Evolutionary conservation across 2,113 vertebrate species (phyloP).

Genomic region (Malurus alboscapulatus): DNA sequence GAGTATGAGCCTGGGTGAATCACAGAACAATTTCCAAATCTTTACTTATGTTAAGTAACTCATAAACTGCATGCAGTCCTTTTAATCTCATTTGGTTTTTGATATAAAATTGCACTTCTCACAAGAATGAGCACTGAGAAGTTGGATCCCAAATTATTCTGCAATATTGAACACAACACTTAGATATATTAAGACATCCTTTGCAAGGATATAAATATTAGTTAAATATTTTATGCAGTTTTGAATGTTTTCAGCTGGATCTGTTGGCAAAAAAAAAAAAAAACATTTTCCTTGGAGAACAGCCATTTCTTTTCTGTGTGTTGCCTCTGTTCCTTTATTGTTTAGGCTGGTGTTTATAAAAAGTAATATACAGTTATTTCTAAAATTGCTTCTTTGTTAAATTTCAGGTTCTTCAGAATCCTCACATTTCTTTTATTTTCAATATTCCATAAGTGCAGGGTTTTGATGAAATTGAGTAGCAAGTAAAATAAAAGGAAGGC

Average conservation of each 20-base stretch:
- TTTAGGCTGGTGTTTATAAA: not conserved
- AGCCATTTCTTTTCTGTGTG: accelerated
- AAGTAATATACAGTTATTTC: not conserved
- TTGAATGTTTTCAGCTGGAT: not conserved
- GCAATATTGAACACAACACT: not conserved
- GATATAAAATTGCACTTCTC: not conserved
- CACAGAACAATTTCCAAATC: not conserved
- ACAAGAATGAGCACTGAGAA: accelerated
- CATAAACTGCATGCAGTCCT: not conserved
- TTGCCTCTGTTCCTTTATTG: not conserved
- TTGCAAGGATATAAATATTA: not conserved
- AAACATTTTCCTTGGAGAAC: not conserved
- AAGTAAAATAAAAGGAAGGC: not conserved
- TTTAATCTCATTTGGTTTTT: not conserved
- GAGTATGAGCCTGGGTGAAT: not conserved
- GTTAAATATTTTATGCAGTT: not conserved
- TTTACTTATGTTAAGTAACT: not conserved
- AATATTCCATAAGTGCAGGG: not conserved
- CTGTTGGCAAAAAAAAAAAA: not conserved
- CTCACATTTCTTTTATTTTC: not conserved
- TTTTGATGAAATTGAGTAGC: not conserved
- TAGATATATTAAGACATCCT: not conserved
- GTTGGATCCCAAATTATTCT: not conserved
- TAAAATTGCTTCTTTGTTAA: not conserved
- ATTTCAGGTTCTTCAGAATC: not conserved